Conservation (phyloP, 2,113 vertebrate genomes). For the Rhynchopsitta pachyrhyncha region DNA sequence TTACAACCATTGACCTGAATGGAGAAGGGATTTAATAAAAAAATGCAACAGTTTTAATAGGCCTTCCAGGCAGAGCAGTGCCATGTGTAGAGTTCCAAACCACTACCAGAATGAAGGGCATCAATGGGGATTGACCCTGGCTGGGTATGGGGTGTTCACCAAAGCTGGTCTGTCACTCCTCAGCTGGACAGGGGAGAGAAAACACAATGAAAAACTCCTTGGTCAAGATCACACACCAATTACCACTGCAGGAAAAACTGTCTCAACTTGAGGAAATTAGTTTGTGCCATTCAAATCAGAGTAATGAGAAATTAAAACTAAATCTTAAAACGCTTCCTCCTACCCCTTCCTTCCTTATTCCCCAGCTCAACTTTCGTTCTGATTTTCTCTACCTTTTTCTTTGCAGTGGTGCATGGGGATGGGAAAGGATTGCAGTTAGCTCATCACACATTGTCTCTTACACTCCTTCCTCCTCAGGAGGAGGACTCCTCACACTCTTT, state of each 20-base stretch:
- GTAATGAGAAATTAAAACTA: not conserved
- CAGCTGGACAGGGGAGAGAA: not conserved
- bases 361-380: not conserved
- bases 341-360: not conserved
- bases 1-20: not conserved
- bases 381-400: not conserved
- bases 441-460: not conserved
- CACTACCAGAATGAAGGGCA: not conserved
- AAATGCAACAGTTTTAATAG: not conserved
- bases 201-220: not conserved
- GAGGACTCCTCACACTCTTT: not conserved
- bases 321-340: not conserved
- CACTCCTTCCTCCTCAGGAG: not conserved
- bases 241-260: not conserved
- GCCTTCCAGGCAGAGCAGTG: not conserved
- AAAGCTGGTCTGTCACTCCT: not conserved
- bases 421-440: not conserved
- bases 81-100: not conserved
- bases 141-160: not conserved
- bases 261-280: not conserved
- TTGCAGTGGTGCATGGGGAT: not conserved
- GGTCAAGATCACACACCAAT: not conserved
- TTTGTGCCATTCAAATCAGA: not conserved
- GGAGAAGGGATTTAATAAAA: not conserved
- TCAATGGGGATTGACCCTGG: not conserved